Conservation (phyloP, 2,888 invertebrate species). For the Thereva nobilitata region DNA sequence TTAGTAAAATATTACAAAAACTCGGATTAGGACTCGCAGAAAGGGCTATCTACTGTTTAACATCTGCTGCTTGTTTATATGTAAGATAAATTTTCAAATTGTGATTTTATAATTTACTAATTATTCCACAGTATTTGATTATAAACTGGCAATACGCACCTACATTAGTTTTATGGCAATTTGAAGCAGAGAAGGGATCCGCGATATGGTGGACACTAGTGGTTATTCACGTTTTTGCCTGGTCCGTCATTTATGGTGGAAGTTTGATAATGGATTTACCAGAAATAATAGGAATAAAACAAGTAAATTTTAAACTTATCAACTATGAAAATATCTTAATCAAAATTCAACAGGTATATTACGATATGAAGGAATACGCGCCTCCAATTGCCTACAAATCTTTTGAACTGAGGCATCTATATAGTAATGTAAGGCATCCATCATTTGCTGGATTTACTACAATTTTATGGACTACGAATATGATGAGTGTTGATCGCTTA, state of each 20-base stretch:
- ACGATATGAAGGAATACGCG: constrained; percentile 60
- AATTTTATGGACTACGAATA: constrained; percentile 64
- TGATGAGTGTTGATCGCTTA: constrained; percentile 67
- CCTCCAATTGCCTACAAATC: constrained; percentile 63
- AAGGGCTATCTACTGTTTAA: constrained; percentile 60
- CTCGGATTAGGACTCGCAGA: constrained; percentile 58
- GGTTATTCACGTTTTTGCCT: constrained; percentile 60
- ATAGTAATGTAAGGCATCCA: constrained; percentile 66
- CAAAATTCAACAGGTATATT: constrained; percentile 59
- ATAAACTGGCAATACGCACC: constrained; percentile 61
- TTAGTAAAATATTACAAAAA: constrained; percentile 59
- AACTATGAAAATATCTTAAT: background rate
- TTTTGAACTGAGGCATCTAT: constrained; percentile 60
- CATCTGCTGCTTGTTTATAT: constrained; percentile 59
- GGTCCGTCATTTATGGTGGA: constrained; percentile 65
- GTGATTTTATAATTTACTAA: constrained; percentile 5
- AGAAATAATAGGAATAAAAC: constrained; percentile 66
- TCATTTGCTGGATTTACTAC: constrained; percentile 64
- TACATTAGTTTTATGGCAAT: constrained; percentile 61
- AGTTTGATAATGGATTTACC: constrained; percentile 66
- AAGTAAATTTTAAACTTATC: constrained; percentile 51
- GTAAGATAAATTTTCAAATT: constrained; percentile 49
- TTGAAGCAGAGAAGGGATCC: constrained; percentile 59
- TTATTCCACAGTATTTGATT: constrained; percentile 58
- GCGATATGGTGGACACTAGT: constrained; percentile 60